Evolutionary conservation across 2,113 vertebrate species (phyloP), one percentile per base, ranked within the genome.

Genomic region (Neoarius graeffei): DNA sequence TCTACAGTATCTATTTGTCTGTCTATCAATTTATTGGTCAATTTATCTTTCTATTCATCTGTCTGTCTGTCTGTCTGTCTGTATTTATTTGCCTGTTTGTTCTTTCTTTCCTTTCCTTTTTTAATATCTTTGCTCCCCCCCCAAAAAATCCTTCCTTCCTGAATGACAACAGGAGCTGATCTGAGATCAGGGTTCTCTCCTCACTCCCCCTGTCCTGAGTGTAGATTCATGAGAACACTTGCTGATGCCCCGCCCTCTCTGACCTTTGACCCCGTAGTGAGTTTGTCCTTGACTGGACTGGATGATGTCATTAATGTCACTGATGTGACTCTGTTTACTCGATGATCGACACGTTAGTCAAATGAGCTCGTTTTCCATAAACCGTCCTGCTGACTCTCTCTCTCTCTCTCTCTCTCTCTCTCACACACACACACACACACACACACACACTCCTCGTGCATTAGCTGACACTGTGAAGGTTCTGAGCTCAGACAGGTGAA

Each of bases 291-390:
- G 1, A 5, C 64, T 17, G 1, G 57, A 20, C 48, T 3, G 11
- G 59, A 52, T 74, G 27, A 60, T 57, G 62, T 52, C 25, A 86
- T 67, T 52, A 30, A 10, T 59, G n/a, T 7, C 25, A 66, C 42
- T 35, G 42, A n/a, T 79, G 50, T 62, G 84, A 79, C n/a, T 86
- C 2, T 86, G 30, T 80, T 56, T 52, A 54, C n/a, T 66, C 14
- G 2, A 20, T 50, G 27, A 67, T 56, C 48, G 17, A 6, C 13
- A 69, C 7, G 76, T 81, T 86, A 81, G 14, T n/a, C 85, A 86
- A 80, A 86, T 86, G 3, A 42, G 20, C 60, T 69, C 6, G 62
- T 69, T 86, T 86, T 86, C 76, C 85, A 86, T 86, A 69, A 86
- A 86, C 85, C 50, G 76, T 81, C 76, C 50, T 62, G 7, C 19